Conservation (phyloP, 2,113 vertebrate species). For the Edolisoma coerulescens region DNA sequence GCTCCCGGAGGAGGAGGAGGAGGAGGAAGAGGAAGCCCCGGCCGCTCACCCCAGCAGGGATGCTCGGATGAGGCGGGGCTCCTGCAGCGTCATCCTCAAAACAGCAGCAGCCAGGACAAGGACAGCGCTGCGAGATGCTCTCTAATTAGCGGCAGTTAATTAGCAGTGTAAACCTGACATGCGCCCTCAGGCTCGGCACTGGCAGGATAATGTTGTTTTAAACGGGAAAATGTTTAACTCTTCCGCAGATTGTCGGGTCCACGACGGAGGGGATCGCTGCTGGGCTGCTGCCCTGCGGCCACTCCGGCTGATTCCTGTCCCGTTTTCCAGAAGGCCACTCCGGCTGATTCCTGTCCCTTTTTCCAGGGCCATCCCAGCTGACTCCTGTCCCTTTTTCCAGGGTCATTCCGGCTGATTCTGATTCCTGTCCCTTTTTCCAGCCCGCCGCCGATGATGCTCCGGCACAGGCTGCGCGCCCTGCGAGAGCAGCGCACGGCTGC, state of each 20-base stretch:
- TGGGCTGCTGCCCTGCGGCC: background rate
- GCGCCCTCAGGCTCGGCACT: background rate
- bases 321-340: rapidly evolving
- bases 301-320: rapidly evolving
- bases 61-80: background rate
- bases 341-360: rapidly evolving
- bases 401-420: rapidly evolving
- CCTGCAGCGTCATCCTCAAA: background rate
- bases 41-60: background rate
- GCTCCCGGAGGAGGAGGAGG: background rate
- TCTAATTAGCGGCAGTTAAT: background rate
- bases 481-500: rapidly evolving
- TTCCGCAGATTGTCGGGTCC: background rate
- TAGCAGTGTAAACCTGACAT: background rate
- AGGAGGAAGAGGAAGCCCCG: background rate
- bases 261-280: background rate
- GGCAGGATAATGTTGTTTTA: background rate
- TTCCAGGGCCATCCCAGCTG: rapidly evolving
- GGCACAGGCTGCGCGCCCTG: rapidly evolving
- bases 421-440: background rate
- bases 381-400: too few species aligned
- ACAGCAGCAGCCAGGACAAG: background rate
- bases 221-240: background rate
- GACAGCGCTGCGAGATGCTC: background rate
- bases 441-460: rapidly evolving